Percentiles rank a stretch among this genome's conserved stretches.
Evolutionary conservation across 2,113 vertebrate genomes (phyloP).

Genomic region (Ageneiosus marmoratus): DNA sequence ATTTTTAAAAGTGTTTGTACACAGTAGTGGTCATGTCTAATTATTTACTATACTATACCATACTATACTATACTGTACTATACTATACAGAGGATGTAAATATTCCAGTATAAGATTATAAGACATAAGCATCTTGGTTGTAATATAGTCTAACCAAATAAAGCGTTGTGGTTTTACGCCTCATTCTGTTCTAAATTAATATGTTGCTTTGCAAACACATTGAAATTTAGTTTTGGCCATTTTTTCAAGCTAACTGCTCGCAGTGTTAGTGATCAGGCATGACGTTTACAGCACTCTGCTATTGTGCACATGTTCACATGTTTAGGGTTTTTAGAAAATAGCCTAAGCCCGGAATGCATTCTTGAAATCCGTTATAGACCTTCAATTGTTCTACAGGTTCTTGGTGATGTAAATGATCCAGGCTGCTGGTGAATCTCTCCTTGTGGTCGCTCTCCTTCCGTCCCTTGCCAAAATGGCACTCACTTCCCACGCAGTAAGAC

Average conservation of each 20-base stretch:
- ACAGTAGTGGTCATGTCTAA: too few relatives aligned
- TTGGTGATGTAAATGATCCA: conserved; percentile 17
- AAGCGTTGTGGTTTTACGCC: too few relatives aligned
- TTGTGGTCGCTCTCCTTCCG: neutral
- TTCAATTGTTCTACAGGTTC: conserved; percentile 14
- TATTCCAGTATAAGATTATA: neutral
- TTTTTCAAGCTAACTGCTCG: neutral
- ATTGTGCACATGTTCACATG: neutral
- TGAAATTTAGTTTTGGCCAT: neutral
- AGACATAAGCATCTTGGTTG: neutral
- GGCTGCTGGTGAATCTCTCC: neutral
- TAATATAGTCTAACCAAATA: neutral
- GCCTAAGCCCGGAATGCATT: conserved; percentile 2
- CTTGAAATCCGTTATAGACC: conserved; percentile 11
- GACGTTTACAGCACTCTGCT: neutral
- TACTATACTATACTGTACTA: too few relatives aligned
- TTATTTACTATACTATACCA: too few relatives aligned
- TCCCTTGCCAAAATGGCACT: conserved; percentile 20
- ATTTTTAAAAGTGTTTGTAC: too few relatives aligned
- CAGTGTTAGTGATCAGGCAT: neutral
- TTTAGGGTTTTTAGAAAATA: neutral
- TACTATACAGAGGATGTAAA: too few relatives aligned
- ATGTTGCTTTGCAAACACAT: neutral
- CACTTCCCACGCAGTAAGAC: neutral
- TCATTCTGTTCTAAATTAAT: neutral